Evolutionary conservation across 2,888 invertebrate genomes (phyloP).

Genomic region (Stegophylla sp.): DNA sequence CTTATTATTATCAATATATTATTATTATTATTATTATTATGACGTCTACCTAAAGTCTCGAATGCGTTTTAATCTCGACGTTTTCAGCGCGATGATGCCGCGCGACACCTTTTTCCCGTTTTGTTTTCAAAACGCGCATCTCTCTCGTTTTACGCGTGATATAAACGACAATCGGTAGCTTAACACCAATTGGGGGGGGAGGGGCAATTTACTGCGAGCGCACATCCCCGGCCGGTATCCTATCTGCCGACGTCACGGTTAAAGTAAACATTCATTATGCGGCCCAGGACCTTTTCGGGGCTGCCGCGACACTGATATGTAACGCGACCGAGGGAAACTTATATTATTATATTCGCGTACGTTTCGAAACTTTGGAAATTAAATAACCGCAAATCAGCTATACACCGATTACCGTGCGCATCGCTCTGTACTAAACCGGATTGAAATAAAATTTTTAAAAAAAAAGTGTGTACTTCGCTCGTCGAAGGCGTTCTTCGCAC

Average conservation of each 20-base stretch:
- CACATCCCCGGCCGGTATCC: background rate
- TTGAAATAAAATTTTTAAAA: no score
- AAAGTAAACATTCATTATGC: conserved; percentile 58
- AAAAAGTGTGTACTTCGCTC: no score
- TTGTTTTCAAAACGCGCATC: conserved; percentile 45
- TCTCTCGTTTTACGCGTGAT: conserved; percentile 46
- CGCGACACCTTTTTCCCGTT: conserved; percentile 20
- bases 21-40: background rate
- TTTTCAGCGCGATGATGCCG: background rate
- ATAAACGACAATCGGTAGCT: conserved; percentile 43
- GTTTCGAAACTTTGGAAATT: conserved; percentile 38
- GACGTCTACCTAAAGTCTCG: background rate
- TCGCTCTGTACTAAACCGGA: background rate
- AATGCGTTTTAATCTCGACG: conserved; percentile 35
- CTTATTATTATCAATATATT: no score
- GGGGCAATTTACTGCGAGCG: conserved; percentile 24
- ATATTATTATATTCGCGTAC: background rate
- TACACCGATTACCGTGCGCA: conserved; percentile 10
- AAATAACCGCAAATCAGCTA: conserved; percentile 20
- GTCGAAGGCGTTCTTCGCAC: no score
- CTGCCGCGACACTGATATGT: conserved; percentile 39
- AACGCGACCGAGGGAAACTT: conserved; percentile 1
- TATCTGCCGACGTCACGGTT: conserved; percentile 28
- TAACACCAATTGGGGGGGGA: no score
- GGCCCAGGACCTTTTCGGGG: conserved; percentile 29